These are phyloP conservation scores for Himalopsyche japonica DNA, from an alignment of 2,888 invertebrate genomes.

Conservation along the genomic window DNA sequence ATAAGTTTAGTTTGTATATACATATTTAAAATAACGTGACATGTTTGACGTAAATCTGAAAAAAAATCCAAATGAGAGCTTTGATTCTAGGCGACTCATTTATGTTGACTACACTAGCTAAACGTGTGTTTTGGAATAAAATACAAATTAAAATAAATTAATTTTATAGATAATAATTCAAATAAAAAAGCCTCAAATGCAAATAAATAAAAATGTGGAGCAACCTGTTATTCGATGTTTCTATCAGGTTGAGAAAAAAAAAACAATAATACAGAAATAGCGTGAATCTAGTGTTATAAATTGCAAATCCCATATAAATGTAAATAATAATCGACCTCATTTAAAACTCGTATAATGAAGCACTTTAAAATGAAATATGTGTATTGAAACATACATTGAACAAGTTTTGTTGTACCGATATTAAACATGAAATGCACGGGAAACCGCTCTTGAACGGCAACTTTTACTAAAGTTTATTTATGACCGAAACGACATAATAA, in stretches of 20 bases:
- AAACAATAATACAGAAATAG: not conserved
- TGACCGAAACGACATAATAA: not conserved
- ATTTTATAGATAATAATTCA: not conserved
- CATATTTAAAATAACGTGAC: too few relatives aligned
- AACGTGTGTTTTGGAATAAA: too few relatives aligned
- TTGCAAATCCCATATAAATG: not conserved
- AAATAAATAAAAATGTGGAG: not conserved
- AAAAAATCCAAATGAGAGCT: too few relatives aligned
- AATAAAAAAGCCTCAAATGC: not conserved
- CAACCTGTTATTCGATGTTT: not conserved
- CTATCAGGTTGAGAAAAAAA: not conserved
- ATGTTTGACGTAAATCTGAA: too few relatives aligned
- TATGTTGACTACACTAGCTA: too few relatives aligned
- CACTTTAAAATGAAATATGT: not conserved
- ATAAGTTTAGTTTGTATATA: too few relatives aligned
- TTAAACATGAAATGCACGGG: not conserved
- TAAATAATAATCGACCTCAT: not conserved
- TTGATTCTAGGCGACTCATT: too few relatives aligned
- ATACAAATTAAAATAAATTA: too few relatives aligned
- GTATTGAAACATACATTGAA: not conserved
- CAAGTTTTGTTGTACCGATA: not conserved
- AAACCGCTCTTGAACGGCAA: not conserved
- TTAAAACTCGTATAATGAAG: not conserved
- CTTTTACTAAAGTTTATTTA: not conserved
- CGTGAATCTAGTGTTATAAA: not conserved